phyloP scores from a whole-genome alignment of 2,888 invertebrate genomes.

The Agriopis aurantiaria region DNA sequence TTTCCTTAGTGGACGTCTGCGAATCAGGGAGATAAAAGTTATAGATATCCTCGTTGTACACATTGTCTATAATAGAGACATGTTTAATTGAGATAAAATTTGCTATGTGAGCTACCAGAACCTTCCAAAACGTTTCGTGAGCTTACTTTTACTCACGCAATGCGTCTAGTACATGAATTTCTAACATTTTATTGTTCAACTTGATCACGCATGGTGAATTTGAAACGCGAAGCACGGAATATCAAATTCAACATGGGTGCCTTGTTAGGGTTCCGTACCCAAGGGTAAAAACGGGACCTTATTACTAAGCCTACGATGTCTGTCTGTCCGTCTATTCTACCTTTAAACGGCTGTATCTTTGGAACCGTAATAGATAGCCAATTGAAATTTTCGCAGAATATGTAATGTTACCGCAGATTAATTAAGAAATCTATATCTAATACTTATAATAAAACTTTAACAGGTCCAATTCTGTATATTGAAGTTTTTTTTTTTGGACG shows the following conservation, averaged over 20 bases:
- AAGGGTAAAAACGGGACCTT: neutral
- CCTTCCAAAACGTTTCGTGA: constrained; percentile 22
- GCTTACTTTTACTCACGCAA: constrained; percentile 33
- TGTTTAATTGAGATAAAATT: constrained; percentile 31
- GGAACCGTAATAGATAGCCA: no score
- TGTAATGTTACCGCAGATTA: no score
- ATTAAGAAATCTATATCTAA: no score
- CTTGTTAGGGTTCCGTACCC: neutral
- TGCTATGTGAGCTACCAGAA: constrained; percentile 6
- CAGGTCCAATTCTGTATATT: no score
- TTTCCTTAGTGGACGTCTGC: neutral
- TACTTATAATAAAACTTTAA: no score
- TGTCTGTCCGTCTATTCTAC: no score
- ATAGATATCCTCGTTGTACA: neutral
- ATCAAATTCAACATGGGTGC: constrained; percentile 3
- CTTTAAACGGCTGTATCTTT: no score
- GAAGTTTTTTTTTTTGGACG: no score
- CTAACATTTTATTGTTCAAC: constrained; percentile 34
- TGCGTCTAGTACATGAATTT: constrained; percentile 36
- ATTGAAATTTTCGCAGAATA: no score
- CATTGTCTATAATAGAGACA: neutral
- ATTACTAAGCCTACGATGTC: no score
- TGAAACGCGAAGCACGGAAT: constrained; percentile 34
- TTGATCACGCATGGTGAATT: constrained; percentile 30
- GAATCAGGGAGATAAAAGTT: neutral